Evolutionary conservation across 2,113 vertebrate genomes (phyloP), one percentile per base, ranked within the genome.

Genomic region (Lanius collurio): DNA sequence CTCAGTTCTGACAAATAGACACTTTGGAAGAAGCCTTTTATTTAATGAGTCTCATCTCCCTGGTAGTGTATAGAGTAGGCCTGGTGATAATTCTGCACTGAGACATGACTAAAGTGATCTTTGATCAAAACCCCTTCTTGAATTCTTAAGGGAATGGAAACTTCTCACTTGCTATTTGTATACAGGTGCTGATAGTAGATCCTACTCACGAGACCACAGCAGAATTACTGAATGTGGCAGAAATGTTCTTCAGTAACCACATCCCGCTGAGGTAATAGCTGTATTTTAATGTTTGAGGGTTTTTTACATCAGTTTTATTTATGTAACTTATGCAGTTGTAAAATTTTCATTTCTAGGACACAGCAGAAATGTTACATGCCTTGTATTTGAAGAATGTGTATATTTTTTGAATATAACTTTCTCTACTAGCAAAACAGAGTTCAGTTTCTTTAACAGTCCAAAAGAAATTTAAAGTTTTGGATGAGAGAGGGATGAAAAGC

Each of bases 191-290:
- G 80, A 98, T 99, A 90, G 90, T 99, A 93, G 99, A 99, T 92
- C 99, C 99, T 13, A 90, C 96, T 59, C 98, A 99, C 9, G 99
- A 99, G 74, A 98, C 96, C 80, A 97, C 99, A 15, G 94, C 97
- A 12, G 99, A 99, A 73, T 94, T 99, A 91, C 90, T 99, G 30
- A 99, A 98, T 33, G 98, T 99, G 68, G 99, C 99, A 59, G 99
- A 99, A 97, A 99, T 99, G 99, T 99, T 99, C 97, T 98, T 99
- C 87, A 98, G 98, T 79, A 99, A 99, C 97, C 99, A 99, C 95
- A 99, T 99, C 94, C 99, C 99, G 4, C 97, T 99, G 91, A 99
- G 99, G 99, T 99, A 97, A 96, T 64, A 13, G 4, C 15, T 69
- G 2, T 50, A 10, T 42, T 93, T 42, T 50, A 88, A 37, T 2